Evolutionary conservation across 2,888 invertebrate genomes (phyloP), one percentile per base, ranked within the genome.

Genomic region (Caenorhabditis uteleia): DNA sequence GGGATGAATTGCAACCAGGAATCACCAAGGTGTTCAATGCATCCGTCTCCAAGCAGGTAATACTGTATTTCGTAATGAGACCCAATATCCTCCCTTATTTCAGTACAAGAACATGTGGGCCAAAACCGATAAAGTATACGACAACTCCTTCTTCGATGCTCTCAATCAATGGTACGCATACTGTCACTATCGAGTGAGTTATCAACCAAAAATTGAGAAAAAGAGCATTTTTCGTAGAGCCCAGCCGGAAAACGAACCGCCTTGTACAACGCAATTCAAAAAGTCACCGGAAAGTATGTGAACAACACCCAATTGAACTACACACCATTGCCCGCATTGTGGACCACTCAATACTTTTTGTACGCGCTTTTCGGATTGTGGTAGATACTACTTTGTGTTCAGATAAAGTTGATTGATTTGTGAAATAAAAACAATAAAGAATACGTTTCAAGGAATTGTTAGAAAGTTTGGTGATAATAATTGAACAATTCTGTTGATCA

Each of bases 141-240:
- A 64, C 23, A 64, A 64, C 29, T 39, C 55, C 18, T 64, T 64
- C 21, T 64, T 58, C 31, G 64, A 64, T 16, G 64, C 54, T 12
- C 42, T 64, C 36, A 64, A 64, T 49, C 58, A 64, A 49, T 64
- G 64, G 64, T 64, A 64, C 46, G 58, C 64, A 18, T 64, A 64
- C 25, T 64, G 64, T 38, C 64, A 64, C 27, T 64, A 58, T 38
- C 48, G 46, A 23, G 64, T 64, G 40, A 44, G 64, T 49, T 29
- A 16, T 43, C 20, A 38, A 18, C 16, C 7, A 20, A 20, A 6
- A 20, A 3, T 8, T 38, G 38, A 21, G 1, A 12, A 47, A 21
- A 29, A 21, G n/a, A 5, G 10, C 27, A 20, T 20, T 20, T 31
- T 42, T 25, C 6, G n/a, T 49, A 64, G 64, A 64, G 57, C 16